These are phyloP conservation scores for Apotomis betuletana DNA, from an alignment of 2,888 invertebrate species.

Conservation along the genomic window DNA sequence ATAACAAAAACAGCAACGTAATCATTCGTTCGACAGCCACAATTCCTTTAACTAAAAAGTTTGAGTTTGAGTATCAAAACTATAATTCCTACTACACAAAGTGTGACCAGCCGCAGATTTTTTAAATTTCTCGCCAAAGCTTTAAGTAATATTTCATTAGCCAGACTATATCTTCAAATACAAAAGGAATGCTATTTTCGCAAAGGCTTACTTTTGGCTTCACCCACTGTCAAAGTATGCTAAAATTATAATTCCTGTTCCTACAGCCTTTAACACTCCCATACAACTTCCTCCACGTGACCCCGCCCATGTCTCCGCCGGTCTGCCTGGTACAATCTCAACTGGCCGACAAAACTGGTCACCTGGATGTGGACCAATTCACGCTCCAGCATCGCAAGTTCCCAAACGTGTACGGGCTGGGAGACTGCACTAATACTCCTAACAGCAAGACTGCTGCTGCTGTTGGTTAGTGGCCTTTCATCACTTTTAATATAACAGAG, in stretches of 20 bases:
- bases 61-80: no score
- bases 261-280: slow-evolving; percentile 61
- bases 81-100: no score
- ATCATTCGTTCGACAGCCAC: no score
- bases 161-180: no score
- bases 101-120: no score
- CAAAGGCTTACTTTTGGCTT: no score
- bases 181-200: no score
- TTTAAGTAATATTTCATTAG: no score
- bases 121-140: no score
- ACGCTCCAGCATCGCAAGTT: slow-evolving; percentile 91
- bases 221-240: no score
- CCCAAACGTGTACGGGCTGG: slow-evolving; percentile 94
- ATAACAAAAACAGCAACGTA: no score
- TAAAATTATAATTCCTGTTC: background rate
- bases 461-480: slow-evolving; percentile 85
- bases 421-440: slow-evolving; percentile 94
- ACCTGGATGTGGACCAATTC: slow-evolving; percentile 88
- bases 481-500: background rate
- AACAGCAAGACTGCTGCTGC: slow-evolving; percentile 98
- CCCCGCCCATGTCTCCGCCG: slow-evolving; percentile 93
- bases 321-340: slow-evolving; percentile 83
- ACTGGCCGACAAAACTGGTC: slow-evolving; percentile 88
- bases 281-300: slow-evolving; percentile 93
- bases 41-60: no score